These are phyloP conservation scores for Centruroides sculpturatus DNA, from an alignment of 1,140 invertebrate species.

Conservation along the genomic window DNA sequence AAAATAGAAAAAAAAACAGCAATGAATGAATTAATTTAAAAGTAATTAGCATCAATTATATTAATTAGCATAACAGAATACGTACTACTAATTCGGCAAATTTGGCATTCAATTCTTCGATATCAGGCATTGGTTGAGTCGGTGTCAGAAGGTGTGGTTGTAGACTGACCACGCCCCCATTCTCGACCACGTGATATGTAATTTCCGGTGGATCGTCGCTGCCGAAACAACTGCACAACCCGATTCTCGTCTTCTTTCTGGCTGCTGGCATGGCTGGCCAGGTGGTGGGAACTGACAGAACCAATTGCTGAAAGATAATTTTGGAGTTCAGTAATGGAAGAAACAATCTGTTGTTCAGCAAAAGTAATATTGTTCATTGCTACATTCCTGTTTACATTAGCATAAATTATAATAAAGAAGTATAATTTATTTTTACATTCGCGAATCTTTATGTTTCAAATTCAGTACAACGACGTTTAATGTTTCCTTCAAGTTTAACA, in stretches of 20 bases:
- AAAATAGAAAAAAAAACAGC: neutral
- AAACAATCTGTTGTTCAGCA: too few species aligned
- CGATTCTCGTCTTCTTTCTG: neutral
- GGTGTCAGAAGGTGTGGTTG: neutral
- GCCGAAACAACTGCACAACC: neutral
- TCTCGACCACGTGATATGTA: constrained; percentile 1
- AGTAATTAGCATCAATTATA: neutral
- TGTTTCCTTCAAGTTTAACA: too few species aligned
- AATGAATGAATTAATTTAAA: neutral
- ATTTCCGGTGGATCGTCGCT: constrained; percentile 1
- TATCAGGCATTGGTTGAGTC: constrained; percentile 29
- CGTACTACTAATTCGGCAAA: constrained; percentile 74
- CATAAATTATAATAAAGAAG: too few species aligned
- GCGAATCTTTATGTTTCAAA: too few species aligned
- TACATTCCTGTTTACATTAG: too few species aligned
- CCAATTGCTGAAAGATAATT: too few species aligned
- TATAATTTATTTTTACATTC: too few species aligned
- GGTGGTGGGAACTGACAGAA: too few species aligned
- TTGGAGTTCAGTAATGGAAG: too few species aligned
- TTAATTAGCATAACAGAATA: neutral
- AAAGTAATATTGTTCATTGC: too few species aligned
- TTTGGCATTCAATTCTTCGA: constrained; percentile 79
- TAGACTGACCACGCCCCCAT: constrained; percentile 1
- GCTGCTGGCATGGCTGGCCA: neutral
- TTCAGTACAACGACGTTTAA: too few species aligned